Evolutionary conservation across 53 echinoderm and acorn worm genomes (phyloP).

Genomic region (Astropecten irregularis): DNA sequence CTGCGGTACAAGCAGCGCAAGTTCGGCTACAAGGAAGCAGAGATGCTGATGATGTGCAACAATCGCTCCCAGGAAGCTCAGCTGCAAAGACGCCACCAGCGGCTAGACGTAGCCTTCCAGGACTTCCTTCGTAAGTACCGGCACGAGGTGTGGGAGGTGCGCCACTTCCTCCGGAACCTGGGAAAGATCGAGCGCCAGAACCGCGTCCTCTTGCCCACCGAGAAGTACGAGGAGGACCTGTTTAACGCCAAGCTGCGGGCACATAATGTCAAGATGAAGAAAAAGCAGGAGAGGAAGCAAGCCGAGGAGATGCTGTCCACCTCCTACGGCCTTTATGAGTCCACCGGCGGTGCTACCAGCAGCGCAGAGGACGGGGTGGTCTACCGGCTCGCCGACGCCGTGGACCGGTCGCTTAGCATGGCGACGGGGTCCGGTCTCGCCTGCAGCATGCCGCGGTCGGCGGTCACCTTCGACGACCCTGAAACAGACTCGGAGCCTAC

Average conservation of each 20-base stretch:
- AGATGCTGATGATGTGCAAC: conserved; percentile 50
- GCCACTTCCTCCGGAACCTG: conserved; percentile 45
- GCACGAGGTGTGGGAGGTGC: conserved; percentile 39
- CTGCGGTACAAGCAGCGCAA: conserved; percentile 43
- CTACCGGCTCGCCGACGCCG: not conserved
- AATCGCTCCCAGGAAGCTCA: conserved; percentile 47
- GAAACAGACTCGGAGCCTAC: not conserved
- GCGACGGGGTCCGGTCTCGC: not conserved
- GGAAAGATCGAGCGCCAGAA: conserved; percentile 22
- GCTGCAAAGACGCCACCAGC: conserved; percentile 37
- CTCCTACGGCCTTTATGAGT: too few relatives aligned
- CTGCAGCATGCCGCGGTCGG: not conserved
- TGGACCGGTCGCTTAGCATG: conserved; percentile 25
- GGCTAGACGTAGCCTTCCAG: conserved; percentile 27
- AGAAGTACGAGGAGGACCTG: conserved; percentile 32
- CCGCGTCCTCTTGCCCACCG: conserved; percentile 36
- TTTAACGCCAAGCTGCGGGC: conserved; percentile 20
- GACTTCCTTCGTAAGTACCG: conserved; percentile 48
- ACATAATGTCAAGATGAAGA: conserved; percentile 29
- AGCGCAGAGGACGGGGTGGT: not conserved
- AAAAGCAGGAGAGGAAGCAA: not conserved
- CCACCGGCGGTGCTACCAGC: too few relatives aligned
- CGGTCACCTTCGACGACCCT: not conserved
- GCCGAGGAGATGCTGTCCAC: conserved; percentile 8
- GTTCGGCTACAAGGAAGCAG: not conserved